These are phyloP conservation scores for Synergus gifuensis DNA, from an alignment of 2,888 invertebrate species.

Conservation along the genomic window DNA sequence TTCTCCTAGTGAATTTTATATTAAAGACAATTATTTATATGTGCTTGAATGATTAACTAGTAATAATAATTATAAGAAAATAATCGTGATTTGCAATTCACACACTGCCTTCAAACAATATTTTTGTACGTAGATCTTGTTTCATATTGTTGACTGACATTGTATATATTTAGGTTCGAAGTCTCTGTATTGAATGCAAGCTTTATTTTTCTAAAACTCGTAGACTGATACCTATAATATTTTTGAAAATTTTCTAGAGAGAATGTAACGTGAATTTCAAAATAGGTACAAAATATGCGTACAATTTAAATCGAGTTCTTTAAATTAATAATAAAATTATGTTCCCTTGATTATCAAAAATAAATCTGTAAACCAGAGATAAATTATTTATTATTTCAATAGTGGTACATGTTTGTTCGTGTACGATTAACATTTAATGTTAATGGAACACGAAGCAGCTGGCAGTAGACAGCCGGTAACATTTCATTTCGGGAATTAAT, in stretches of 20 bases:
- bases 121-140: neutral
- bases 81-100: neutral
- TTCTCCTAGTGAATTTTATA: neutral
- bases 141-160: neutral
- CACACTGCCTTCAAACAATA: neutral
- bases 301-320: neutral
- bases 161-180: constrained; percentile 15
- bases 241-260: constrained; percentile 16
- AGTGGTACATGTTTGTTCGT: constrained; percentile 37
- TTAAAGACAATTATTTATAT: neutral
- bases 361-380: constrained; percentile 37
- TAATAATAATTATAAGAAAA: neutral
- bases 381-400: constrained; percentile 39
- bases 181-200: constrained; percentile 10
- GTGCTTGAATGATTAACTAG: neutral
- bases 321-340: neutral
- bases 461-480: constrained; percentile 19
- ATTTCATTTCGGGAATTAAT: constrained; percentile 26
- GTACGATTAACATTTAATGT: constrained; percentile 35
- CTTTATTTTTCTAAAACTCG: neutral
- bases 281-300: neutral
- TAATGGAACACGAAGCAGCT: constrained; percentile 33
- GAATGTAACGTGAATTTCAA: neutral
- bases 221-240: constrained; percentile 36
- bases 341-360: constrained; percentile 8